Base-by-base conservation (phyloP, 2,888 invertebrate species). In the Lottia scabra region DNA sequence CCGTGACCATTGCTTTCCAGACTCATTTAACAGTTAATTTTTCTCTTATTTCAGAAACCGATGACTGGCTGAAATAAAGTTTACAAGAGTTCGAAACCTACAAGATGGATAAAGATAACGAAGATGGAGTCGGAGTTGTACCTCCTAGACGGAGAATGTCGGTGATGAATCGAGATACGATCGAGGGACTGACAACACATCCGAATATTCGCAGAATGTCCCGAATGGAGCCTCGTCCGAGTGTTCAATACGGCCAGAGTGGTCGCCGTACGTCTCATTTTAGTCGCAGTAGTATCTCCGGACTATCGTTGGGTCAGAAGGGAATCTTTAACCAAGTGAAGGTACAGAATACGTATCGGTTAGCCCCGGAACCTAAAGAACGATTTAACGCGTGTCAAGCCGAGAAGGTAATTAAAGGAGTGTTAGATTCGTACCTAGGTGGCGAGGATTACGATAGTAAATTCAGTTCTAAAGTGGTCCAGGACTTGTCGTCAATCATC, bases 371-470 rank as follows among this genome's bases (percentile, higher is more conserved):
- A 6, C 27, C 75, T 0, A 75, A 75, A 19, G 85, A 87, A 67
- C 76, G 79, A 62, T 87, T 87, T 75, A 82, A 83, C 71, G 71
- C 81, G 10, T 76, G 75, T 6, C 66, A 70, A 19, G 85, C 85
- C 0, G 73, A 80, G 67, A 75, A 78, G 38, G 78, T 84, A 16
- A 83, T 87, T 68, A 76, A 80, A 38, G 75, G 78, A 6, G 80
- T 86, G 0, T 75, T 87, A 16, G 77, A 78, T 64, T 81, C 84
- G 15, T 87, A 84, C 65, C 78, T 87, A 38, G 81, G 81, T 30
- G 85, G 84, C 1, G 87, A 87, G 70, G 79, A 77, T 19, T 87
- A 87, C 74, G 84, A 85, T 68, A 78, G 83, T 19, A 79, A 80
- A n/a, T 79, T 83, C 45, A 83, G 86, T 73, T 75, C 80, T 19